Evolutionary conservation across 2,797 vertebrate genomes (phyloP).

Genomic region (Cyclopterus lumpus): DNA sequence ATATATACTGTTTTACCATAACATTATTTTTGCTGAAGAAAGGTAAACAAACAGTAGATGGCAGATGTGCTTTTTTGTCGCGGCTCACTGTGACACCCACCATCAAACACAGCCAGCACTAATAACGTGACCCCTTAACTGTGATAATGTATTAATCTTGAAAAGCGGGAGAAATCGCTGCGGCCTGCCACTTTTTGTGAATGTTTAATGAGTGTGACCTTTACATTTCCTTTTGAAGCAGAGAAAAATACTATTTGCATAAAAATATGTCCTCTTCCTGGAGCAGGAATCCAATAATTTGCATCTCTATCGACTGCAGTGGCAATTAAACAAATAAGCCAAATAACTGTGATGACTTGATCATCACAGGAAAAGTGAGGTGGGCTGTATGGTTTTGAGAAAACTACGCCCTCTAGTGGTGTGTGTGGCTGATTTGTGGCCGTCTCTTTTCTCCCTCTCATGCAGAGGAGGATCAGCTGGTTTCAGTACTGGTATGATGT

Average conservation of each 20-base stretch:
- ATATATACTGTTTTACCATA: conserved; percentile 49
- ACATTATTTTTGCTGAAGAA: conserved; percentile 54
- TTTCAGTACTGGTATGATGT: not conserved
- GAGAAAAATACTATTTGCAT: conserved; percentile 50
- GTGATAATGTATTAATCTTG: conserved; percentile 46
- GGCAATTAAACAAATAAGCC: conserved; percentile 43
- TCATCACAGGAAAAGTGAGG: conserved; percentile 6
- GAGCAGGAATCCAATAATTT: conserved; percentile 26
- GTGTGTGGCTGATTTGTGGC: conserved; percentile 12
- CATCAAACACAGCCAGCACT: conserved; percentile 38
- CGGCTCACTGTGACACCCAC: conserved; percentile 37
- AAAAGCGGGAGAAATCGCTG: conserved; percentile 45
- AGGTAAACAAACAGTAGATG: conserved; percentile 46
- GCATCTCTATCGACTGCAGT: conserved; percentile 29
- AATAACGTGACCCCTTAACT: conserved; percentile 35
- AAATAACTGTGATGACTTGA: conserved; percentile 28
- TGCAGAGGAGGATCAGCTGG: not conserved
- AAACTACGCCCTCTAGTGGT: conserved; percentile 61
- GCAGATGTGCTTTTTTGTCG: conserved; percentile 63
- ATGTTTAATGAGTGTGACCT: conserved; percentile 63
- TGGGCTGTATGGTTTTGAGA: not conserved
- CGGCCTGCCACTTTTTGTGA: conserved; percentile 26
- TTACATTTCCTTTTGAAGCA: conserved; percentile 51
- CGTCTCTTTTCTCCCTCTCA: conserved; percentile 11
- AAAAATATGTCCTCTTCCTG: conserved; percentile 27